Percentiles rank a stretch among this genome's conserved stretches.
These are phyloP conservation scores for Liasis olivaceus DNA, from an alignment of 2,797 vertebrate genomes.

Conservation along the genomic window DNA sequence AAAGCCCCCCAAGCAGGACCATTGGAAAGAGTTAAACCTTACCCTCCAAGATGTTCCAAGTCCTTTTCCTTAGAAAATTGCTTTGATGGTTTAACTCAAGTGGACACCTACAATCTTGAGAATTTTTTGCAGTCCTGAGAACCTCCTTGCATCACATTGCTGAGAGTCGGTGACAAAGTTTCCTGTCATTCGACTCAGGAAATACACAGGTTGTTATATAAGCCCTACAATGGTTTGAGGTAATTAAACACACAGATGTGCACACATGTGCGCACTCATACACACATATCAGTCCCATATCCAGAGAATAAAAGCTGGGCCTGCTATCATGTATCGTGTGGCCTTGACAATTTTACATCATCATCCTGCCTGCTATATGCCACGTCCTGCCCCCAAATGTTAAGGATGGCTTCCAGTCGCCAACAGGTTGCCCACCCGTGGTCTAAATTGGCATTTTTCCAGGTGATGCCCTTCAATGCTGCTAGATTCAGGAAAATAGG, in stretches of 20 bases:
- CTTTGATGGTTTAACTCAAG: not conserved
- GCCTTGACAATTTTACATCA: not conserved
- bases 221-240: not conserved
- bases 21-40: not conserved
- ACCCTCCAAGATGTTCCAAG: not conserved
- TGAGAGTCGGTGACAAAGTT: not conserved
- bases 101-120: not conserved
- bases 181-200: not conserved
- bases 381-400: not conserved
- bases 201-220: not conserved
- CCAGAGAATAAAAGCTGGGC: not conserved
- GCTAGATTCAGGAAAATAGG: not conserved
- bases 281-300: not conserved
- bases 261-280: too few species aligned
- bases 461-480: not conserved
- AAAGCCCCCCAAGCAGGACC: not conserved
- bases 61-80: not conserved
- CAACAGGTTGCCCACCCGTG: not conserved
- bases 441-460: not conserved
- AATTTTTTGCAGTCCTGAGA: not conserved
- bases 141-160: not conserved
- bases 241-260: not conserved
- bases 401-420: too few species aligned
- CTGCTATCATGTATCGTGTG: not conserved
- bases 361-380: not conserved